Percentiles rank a stretch among this genome's conserved stretches.
These are phyloP conservation scores for Entomobrya multifasciata DNA, from an alignment of 2,888 invertebrate species.

Conservation along the genomic window DNA sequence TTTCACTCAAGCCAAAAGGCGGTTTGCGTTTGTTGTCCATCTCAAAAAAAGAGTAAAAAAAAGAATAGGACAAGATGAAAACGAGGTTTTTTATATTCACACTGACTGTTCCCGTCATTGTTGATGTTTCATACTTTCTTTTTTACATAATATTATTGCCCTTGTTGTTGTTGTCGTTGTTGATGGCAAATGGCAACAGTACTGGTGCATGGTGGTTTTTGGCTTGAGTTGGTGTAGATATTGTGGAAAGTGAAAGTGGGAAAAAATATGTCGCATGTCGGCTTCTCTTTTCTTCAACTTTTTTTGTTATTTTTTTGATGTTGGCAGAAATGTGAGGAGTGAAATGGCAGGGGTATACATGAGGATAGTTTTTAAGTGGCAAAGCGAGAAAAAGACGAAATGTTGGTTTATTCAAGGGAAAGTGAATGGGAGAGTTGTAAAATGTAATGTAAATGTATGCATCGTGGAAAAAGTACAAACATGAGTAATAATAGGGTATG, in stretches of 20 bases:
- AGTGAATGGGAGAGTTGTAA: neutral
- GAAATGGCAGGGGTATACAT: neutral
- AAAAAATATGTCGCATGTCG: conserved; percentile 19
- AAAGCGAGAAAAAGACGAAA: conserved; percentile 21
- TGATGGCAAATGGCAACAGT: too few relatives aligned
- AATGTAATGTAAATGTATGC: neutral
- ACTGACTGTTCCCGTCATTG: neutral
- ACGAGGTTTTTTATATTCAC: neutral
- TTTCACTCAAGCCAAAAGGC: conserved; percentile 17
- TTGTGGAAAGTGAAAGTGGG: neutral
- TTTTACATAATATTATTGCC: neutral
- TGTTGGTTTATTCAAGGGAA: neutral
- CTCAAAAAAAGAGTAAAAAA: neutral
- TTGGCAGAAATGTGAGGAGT: too few relatives aligned
- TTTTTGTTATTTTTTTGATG: neutral
- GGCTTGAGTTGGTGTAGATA: neutral
- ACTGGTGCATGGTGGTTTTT: neutral
- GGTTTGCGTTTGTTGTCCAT: conserved; percentile 18
- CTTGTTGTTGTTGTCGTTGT: neutral
- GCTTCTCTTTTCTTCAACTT: conserved; percentile 28
- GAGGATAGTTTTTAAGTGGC: neutral
- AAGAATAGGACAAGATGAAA: conserved; percentile 1
- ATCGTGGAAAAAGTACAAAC: neutral
- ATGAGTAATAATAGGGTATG: neutral
- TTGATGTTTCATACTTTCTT: too few relatives aligned